Conservation (phyloP, 2,888 invertebrate genomes). For the Hyles lineata region DNA sequence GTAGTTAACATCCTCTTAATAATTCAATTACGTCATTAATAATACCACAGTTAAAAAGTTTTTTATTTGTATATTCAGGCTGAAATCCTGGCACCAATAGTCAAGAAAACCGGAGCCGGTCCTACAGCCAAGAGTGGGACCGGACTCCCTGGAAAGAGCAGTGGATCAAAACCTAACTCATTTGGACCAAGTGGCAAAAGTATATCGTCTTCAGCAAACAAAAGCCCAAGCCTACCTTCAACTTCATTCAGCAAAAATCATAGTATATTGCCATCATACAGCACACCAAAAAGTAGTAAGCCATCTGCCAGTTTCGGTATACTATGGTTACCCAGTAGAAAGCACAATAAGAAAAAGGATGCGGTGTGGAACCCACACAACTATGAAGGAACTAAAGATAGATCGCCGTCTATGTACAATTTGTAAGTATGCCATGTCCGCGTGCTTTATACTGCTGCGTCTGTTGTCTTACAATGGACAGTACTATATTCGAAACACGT, state of each 20-base stretch:
- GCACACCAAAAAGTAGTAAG: constrained; percentile 58
- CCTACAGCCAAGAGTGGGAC: constrained; percentile 61
- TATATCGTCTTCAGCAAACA: not conserved
- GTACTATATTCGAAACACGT: constrained; percentile 16
- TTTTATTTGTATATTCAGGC: not conserved
- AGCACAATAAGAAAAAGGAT: constrained; percentile 69
- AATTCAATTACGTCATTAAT: not conserved
- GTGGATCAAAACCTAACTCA: not conserved
- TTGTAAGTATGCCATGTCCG: constrained; percentile 58
- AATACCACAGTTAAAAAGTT: not conserved
- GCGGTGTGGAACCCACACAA: constrained; percentile 62
- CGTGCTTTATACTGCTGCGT: not conserved
- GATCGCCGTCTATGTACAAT: constrained; percentile 73
- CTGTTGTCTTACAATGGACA: not conserved
- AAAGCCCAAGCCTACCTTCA: constrained; percentile 24
- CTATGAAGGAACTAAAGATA: constrained; percentile 58
- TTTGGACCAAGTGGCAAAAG: constrained; percentile 5
- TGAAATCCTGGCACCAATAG: constrained; percentile 60
- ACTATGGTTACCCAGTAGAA: constrained; percentile 73
- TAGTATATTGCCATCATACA: constrained; percentile 48
- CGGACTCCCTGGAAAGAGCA: constrained; percentile 46
- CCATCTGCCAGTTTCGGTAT: constrained; percentile 65
- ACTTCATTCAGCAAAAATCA: constrained; percentile 50
- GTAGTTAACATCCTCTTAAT: not conserved
- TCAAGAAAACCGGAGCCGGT: constrained; percentile 59